Base-by-base conservation (phyloP, 1,140 invertebrate species). In the Tetraneura akinire region DNA sequence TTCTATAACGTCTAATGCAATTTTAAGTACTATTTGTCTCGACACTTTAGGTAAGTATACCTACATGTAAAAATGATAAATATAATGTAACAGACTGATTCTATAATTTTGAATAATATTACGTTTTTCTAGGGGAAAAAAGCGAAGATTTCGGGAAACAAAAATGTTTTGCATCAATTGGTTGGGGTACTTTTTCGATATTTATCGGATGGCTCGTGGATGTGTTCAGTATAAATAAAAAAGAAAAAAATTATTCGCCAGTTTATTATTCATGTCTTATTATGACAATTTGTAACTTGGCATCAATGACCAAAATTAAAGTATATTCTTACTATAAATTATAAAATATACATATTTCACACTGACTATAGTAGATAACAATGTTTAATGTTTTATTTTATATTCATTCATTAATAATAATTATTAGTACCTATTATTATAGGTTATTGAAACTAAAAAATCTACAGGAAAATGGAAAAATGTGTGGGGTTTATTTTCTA, bases 91-190 rank as follows among this genome's bases (percentile, higher is more conserved):
- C n/a, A n/a, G n/a, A n/a, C n/a, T n/a, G n/a, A 21, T 11, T 64
- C 37, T 37, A 37, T 66, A 47, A 47, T 26, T 37, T 5, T 45
- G 21, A 45, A 3, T 8, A 32, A 64, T 14, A 3, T 6, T 14
- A 66, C 13, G 18, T 70, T 13, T 4, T 85, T 85, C 51, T 82
- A 89, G 90, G 89, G 60, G 86, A 90, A 0, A 89, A 87, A 66
- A 87, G 88, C 37, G 88, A 90, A 57, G 86, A 90, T 60, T 96
- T 94, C 85, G 94, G 94, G 0, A 90, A 91, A 80, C 94, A 96
- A 84, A 88, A 93, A 74, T 87, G 96, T 82, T 96, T 92, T 90
- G 92, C 93, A 3, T 90, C 93, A 0, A 87, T 94, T 1, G 93
- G 93, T 1, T 94, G 92, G 88, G 93, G 93, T 76, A 86, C 91